Evolutionary conservation across 2,888 invertebrate species (phyloP).

Genomic region (Neuroscelio doddi): DNA sequence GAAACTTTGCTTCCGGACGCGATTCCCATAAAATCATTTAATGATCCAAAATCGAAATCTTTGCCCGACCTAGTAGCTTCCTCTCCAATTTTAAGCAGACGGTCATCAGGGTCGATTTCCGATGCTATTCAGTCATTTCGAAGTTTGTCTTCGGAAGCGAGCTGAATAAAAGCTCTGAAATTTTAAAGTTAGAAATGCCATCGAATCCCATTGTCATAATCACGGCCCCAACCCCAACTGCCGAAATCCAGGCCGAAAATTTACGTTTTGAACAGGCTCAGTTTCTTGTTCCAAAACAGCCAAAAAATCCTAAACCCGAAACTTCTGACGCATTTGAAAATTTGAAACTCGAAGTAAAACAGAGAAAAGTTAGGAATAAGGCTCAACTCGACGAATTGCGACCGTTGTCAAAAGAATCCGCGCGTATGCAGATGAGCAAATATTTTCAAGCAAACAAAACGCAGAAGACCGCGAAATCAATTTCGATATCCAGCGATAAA

Average conservation of each 20-base stretch:
- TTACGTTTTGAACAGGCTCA: conserved; percentile 43
- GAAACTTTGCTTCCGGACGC: conserved; percentile 44
- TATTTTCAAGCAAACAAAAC: conserved; percentile 55
- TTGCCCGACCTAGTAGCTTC: conserved; percentile 62
- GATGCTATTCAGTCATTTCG: conserved; percentile 48
- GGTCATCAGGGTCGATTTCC: conserved; percentile 51
- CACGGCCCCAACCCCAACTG: conserved; percentile 62
- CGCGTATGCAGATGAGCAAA: conserved; percentile 62
- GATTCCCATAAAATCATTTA: conserved; percentile 25
- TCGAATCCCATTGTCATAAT: conserved; percentile 50
- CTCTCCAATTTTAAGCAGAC: conserved; percentile 56
- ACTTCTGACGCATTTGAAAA: conserved; percentile 55
- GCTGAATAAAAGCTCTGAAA: too few species aligned
- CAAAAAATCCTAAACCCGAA: background rate
- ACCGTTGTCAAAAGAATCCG: conserved; percentile 62
- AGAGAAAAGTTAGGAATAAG: conserved; percentile 61
- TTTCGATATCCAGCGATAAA: too few species aligned
- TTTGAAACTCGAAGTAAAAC: conserved; percentile 60
- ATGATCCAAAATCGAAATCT: background rate
- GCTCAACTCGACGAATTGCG: conserved; percentile 51
- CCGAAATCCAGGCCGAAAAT: conserved; percentile 48
- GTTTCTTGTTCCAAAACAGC: conserved; percentile 49
- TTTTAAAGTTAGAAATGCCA: too few species aligned
- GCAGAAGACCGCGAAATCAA: conserved; percentile 17
- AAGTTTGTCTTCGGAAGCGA: conserved; percentile 35